These are phyloP conservation scores for Gila robusta DNA, from an alignment of 2,797 vertebrate genomes.

Conservation along the genomic window DNA sequence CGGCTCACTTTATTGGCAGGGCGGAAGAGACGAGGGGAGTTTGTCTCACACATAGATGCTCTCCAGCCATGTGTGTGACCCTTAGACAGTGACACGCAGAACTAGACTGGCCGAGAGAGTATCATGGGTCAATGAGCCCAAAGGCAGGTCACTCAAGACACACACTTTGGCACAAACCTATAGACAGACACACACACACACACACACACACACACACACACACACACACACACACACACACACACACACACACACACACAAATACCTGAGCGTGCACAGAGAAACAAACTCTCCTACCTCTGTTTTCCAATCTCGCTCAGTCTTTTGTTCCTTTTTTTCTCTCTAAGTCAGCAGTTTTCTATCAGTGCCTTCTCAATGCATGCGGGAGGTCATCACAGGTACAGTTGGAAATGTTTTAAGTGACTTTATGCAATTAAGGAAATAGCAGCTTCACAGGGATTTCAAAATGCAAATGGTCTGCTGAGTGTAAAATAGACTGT, in stretches of 20 bases:
- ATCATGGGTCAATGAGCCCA: conserved; percentile 38
- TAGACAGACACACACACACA: conserved; percentile 5
- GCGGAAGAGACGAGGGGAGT: conserved; percentile 19
- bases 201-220: background rate
- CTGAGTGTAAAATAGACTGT: conserved; percentile 14
- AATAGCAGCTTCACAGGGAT: conserved; percentile 39
- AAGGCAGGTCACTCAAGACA: conserved; percentile 34
- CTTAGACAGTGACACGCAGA: conserved; percentile 23
- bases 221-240: conserved; percentile 9
- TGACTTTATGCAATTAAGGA: conserved; percentile 52
- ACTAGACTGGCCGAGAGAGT: background rate
- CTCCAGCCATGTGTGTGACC: conserved; percentile 42
- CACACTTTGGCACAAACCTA: conserved; percentile 27
- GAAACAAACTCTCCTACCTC: conserved; percentile 1
- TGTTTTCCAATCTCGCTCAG: conserved; percentile 7
- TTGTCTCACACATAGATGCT: conserved; percentile 39
- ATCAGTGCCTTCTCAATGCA: conserved; percentile 1
- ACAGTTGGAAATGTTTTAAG: conserved; percentile 9
- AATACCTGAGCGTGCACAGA: background rate
- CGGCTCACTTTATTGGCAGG: conserved; percentile 44
- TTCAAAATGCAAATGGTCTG: conserved; percentile 35
- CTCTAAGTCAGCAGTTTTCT: conserved; percentile 18
- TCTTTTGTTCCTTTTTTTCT: background rate
- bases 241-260: background rate
- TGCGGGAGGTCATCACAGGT: background rate